A percentile compares a stretch with the other conserved stretches of the same genome.
phyloP scores from a whole-genome alignment of 2,113 vertebrate genomes.

The Daboia siamensis region DNA sequence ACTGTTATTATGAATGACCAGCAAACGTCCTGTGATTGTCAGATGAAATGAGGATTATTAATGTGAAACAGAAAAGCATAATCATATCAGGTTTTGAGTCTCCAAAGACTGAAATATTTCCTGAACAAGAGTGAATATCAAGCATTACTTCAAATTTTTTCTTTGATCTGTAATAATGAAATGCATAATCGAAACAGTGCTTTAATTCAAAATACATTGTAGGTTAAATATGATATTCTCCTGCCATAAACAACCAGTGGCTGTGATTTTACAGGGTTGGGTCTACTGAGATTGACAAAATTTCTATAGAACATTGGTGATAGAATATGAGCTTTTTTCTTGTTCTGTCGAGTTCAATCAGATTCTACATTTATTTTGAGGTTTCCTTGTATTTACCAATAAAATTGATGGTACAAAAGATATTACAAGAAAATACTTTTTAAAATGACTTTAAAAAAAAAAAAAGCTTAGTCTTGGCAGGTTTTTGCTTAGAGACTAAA shows the following conservation, averaged over 20 bases:
- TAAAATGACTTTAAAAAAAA: neutral
- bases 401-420: neutral
- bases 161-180: neutral
- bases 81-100: slow-evolving; percentile 6
- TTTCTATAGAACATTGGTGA: neutral
- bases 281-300: neutral
- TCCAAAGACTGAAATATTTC: neutral
- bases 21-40: slow-evolving; percentile 14
- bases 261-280: neutral
- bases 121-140: neutral
- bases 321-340: neutral
- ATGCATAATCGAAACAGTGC: neutral
- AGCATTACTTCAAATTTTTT: neutral
- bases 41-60: slow-evolving; percentile 29
- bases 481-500: neutral
- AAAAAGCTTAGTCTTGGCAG: neutral
- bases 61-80: slow-evolving; percentile 3
- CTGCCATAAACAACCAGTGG: neutral
- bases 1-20: slow-evolving; percentile 30
- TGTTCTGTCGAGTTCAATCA: neutral
- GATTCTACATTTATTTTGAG: neutral
- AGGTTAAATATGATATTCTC: neutral
- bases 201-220: neutral
- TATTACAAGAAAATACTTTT: neutral
- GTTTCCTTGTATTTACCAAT: neutral